Evolutionary conservation across 1,140 invertebrate genomes (phyloP).

Genomic region (Aphelenchoides besseyi): DNA sequence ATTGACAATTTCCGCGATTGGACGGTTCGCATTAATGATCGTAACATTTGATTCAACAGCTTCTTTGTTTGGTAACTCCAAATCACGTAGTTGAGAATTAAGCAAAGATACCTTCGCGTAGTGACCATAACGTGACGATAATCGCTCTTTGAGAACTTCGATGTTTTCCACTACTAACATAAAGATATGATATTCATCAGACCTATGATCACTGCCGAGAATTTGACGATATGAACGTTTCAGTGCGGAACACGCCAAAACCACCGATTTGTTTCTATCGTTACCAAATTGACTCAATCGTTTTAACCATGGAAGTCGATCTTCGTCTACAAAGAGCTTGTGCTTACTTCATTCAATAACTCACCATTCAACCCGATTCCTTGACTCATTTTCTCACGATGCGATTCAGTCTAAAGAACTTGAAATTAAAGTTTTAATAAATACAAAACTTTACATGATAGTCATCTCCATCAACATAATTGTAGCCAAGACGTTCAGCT

Average conservation of each 20-base stretch:
- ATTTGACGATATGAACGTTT: not conserved
- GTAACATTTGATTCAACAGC: not conserved
- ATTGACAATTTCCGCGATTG: not conserved
- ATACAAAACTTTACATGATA: not conserved
- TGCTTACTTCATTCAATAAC: not conserved
- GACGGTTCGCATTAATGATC: not conserved
- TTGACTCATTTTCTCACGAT: constrained; percentile 2
- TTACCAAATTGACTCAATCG: not conserved
- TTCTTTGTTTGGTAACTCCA: not conserved
- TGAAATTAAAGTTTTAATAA: not conserved
- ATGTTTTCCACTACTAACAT: not conserved
- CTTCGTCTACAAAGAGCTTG: not conserved
- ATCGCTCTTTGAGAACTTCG: not conserved
- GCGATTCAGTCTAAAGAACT: not conserved
- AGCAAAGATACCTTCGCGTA: constrained; percentile 1
- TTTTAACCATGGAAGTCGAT: not conserved
- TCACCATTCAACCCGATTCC: constrained; percentile 10
- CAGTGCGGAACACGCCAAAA: constrained; percentile 12
- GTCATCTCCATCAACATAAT: constrained; percentile 4
- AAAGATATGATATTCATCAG: not conserved
- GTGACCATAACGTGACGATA: not conserved
- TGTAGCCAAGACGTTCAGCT: not conserved
- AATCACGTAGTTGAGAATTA: not conserved
- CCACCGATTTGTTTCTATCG: not conserved
- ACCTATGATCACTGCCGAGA: not conserved